Evolutionary conservation across 2,888 invertebrate genomes (phyloP), one percentile per base, ranked within the genome.

Genomic region (Abscondita cerata): DNA sequence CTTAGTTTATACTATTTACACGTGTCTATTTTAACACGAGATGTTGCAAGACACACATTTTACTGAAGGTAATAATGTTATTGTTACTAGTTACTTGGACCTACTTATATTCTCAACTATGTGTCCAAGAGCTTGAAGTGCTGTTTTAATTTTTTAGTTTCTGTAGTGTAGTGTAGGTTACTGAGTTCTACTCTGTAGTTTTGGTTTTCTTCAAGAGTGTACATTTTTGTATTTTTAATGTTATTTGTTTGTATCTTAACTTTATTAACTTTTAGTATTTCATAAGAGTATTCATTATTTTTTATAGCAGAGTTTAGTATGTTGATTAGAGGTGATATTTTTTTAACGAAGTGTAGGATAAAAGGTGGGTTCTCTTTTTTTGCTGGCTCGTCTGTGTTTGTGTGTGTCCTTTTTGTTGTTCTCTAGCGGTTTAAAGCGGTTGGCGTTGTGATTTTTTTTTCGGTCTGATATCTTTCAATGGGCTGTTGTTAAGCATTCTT

Each of bases 401-500:
- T 5, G 12, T 11, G 4, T 5, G n/a, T 44, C 11, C 44, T 44
- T 44, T 9, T 15, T 44, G 5, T 13, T 15, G 13, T 44, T 44
- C 44, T 44, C 44, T 5, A 44, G 16, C 44, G 44, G 44, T 44
- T 44, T 44, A 44, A 44, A 44, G 44, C 44, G 44, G 16, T 44
- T 44, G 18, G 18, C 19, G 46, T 46, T 16, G 3, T 46, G 18
- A 8, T 20, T 46, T 18, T 46, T 46, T 46, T 46, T 18, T 18
- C 8, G 46, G 46, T 46, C 46, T 46, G 19, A 18, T 2, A 18
- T 46, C n/a, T 46, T 46, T 46, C 19, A n/a, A n/a, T 1, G 19
- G 3, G 41, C 3, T 5, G n/a, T n/a, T n/a, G n/a, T n/a, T n/a
- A n/a, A n/a, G n/a, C n/a, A n/a, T n/a, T n/a, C n/a, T n/a, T 13